phyloP scores from a whole-genome alignment of 2,888 invertebrate genomes.

The Tetragonula carbonaria region DNA sequence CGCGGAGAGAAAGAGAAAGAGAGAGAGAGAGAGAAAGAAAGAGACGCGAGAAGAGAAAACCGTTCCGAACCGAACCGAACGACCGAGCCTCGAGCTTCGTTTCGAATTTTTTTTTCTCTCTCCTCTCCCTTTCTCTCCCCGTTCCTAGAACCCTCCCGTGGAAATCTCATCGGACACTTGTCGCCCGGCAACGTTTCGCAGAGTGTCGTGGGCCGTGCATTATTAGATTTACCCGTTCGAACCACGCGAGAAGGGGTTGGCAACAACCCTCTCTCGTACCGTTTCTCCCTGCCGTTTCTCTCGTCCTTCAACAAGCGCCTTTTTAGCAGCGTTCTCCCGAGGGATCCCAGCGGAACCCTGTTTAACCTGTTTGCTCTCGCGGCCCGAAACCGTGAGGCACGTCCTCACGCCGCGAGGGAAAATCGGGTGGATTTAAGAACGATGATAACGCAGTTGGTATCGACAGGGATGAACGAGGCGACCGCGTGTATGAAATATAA shows the following conservation, averaged over 20 bases:
- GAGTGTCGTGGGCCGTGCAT: constrained; percentile 51
- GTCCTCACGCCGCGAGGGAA: background rate
- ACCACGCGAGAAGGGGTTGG: constrained; percentile 54
- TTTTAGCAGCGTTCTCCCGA: constrained; percentile 42
- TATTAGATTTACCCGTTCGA: constrained; percentile 74
- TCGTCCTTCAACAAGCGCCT: constrained; percentile 36
- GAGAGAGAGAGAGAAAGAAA: background rate
- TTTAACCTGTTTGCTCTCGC: constrained; percentile 66
- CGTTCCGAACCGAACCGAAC: constrained; percentile 33
- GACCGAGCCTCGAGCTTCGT: constrained; percentile 1
- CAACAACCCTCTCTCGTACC: constrained; percentile 26
- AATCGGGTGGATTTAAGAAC: constrained; percentile 43
- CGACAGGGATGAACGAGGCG: background rate
- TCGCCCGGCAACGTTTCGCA: constrained; percentile 60
- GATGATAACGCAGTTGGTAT: constrained; percentile 8
- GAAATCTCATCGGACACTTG: constrained; percentile 59
- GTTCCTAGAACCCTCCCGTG: background rate
- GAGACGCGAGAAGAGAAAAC: background rate
- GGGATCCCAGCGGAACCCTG: constrained; percentile 51
- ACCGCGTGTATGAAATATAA: background rate
- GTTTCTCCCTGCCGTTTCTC: background rate
- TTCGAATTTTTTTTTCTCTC: constrained; percentile 18
- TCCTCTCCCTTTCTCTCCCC: background rate
- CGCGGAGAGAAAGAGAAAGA: background rate
- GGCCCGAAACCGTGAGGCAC: constrained; percentile 4